A percentile compares a stretch with the other conserved stretches of the same genome.
phyloP scores from a whole-genome alignment of 37 sponge, comb jelly and placozoan species.

The Mnemiopsis leidyi region DNA sequence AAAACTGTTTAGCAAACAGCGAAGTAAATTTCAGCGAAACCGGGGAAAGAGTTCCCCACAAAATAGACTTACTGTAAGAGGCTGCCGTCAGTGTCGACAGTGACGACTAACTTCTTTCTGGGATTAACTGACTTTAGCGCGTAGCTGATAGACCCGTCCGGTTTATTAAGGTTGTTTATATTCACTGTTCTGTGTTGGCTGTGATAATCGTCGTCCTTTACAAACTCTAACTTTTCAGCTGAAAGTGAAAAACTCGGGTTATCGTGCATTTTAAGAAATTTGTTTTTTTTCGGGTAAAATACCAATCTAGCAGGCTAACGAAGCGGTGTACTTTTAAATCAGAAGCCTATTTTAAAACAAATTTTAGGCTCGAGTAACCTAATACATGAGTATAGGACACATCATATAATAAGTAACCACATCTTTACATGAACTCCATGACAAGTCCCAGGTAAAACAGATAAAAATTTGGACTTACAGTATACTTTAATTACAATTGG shows the following conservation, averaged over 20 bases:
- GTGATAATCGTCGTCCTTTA: not conserved
- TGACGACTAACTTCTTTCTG: not conserved
- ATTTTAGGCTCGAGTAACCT: too few species aligned
- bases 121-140: not conserved
- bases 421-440: too few species aligned
- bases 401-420: too few species aligned
- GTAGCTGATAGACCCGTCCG: not conserved
- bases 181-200: not conserved
- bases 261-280: too few species aligned
- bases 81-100: not conserved
- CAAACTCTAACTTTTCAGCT: not conserved
- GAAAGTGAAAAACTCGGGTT: not conserved
- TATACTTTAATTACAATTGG: not conserved
- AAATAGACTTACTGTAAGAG: slow-evolving; percentile 17
- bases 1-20: not conserved
- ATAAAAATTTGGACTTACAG: slow-evolving; percentile 47
- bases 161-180: not conserved
- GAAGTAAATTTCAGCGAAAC: too few species aligned
- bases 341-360: too few species aligned
- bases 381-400: too few species aligned
- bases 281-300: too few species aligned
- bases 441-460: too few species aligned
- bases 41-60: too few species aligned
- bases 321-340: too few species aligned
- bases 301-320: too few species aligned